These are phyloP conservation scores for Rhyacichthys aspro DNA, from an alignment of 2,797 vertebrate species.

Conservation along the genomic window DNA sequence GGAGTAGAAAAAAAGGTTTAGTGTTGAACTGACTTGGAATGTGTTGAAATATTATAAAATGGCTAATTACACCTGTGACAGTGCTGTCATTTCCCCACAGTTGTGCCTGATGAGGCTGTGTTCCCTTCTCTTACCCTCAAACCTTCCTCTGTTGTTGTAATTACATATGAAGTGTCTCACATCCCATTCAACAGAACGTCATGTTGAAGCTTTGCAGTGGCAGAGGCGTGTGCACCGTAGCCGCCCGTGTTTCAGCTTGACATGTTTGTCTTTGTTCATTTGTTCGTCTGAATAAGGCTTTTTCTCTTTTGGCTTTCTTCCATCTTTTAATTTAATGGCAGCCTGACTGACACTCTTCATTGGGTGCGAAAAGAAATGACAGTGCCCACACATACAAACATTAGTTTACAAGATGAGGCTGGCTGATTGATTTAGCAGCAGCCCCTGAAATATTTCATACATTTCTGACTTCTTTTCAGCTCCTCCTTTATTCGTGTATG, in stretches of 20 bases:
- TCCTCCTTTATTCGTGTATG: conserved; percentile 8
- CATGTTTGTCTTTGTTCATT: conserved; percentile 58
- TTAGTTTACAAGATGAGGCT: neutral
- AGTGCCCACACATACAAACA: conserved; percentile 20
- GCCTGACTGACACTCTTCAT: conserved; percentile 59
- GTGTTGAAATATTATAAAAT: conserved; percentile 35
- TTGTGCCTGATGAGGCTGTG: conserved; percentile 2
- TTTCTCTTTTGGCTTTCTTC: conserved; percentile 41
- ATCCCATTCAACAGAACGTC: conserved; percentile 36
- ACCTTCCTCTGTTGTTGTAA: conserved; percentile 31
- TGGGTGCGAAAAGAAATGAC: conserved; percentile 49
- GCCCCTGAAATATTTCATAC: conserved; percentile 13
- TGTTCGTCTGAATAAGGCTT: conserved; percentile 49
- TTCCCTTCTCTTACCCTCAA: conserved; percentile 7
- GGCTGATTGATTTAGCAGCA: conserved; percentile 33
- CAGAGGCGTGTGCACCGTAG: conserved; percentile 32
- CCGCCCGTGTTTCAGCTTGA: conserved; percentile 40
- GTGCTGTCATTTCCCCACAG: conserved; percentile 7
- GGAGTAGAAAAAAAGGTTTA: conserved; percentile 2
- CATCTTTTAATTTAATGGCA: conserved; percentile 61
- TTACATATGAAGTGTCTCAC: conserved; percentile 40
- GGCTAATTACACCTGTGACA: conserved; percentile 27
- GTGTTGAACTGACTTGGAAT: conserved; percentile 1
- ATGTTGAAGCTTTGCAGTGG: conserved; percentile 39
- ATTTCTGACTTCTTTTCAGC: conserved; percentile 16